These are phyloP conservation scores for Yponomeuta evonymella DNA, from an alignment of 2,888 invertebrate species.

Conservation along the genomic window DNA sequence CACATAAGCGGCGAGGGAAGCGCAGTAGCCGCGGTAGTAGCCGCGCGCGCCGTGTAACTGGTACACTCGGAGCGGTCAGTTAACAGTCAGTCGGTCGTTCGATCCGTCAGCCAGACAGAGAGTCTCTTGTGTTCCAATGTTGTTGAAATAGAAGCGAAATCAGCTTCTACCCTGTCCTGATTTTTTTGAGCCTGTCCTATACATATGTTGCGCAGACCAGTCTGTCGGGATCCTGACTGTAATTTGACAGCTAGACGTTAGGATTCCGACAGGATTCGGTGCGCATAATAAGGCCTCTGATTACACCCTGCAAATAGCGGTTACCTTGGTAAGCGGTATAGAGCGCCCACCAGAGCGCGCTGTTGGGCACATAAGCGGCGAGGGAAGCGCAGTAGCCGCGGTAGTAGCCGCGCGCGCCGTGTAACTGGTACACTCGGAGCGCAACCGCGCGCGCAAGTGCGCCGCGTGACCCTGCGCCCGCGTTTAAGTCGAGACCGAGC, in stretches of 20 bases:
- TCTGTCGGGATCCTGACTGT: no score
- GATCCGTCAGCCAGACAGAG: no score
- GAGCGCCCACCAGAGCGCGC: slow-evolving; percentile 98
- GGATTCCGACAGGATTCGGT: no score
- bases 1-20: slow-evolving; percentile 94
- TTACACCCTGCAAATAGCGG: neutral
- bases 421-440: slow-evolving; percentile 83
- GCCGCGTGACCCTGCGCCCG: slow-evolving; percentile 77
- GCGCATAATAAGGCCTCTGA: no score
- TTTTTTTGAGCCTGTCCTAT: no score
- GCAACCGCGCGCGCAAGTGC: slow-evolving; percentile 85
- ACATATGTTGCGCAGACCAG: no score
- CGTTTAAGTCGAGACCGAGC: slow-evolving; percentile 80
- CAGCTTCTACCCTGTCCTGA: no score
- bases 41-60: slow-evolving; percentile 90
- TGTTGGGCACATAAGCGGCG: slow-evolving; percentile 95
- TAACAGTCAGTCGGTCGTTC: no score
- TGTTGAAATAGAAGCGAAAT: no score
- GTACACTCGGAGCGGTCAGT: slow-evolving; percentile 80
- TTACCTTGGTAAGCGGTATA: slow-evolving; percentile 95
- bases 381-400: slow-evolving; percentile 95
- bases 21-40: slow-evolving; percentile 95
- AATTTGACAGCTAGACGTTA: no score
- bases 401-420: slow-evolving; percentile 93
- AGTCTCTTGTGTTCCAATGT: no score